Conservation (phyloP, 1,140 invertebrate genomes). For the Drosophila busckii region DNA sequence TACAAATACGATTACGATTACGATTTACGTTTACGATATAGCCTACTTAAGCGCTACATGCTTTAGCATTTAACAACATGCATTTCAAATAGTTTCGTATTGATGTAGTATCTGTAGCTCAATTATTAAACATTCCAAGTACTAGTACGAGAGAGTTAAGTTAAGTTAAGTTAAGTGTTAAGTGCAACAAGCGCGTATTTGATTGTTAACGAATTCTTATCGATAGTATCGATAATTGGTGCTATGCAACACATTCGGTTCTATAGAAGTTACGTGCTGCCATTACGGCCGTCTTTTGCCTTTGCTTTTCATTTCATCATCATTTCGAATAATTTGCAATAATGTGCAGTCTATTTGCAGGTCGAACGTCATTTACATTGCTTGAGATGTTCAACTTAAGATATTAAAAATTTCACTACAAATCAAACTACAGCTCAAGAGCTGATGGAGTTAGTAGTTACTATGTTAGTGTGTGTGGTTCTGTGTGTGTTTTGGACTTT, state of each 20-base stretch:
- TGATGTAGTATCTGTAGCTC: not conserved
- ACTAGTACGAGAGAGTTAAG: too few species aligned
- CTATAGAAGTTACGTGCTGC: conserved; percentile 26
- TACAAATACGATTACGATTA: conserved; percentile 65
- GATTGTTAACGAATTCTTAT: not conserved
- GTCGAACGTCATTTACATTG: too few species aligned
- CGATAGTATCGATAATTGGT: conserved; percentile 13
- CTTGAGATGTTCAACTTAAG: too few species aligned
- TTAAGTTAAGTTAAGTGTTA: conserved; percentile 12
- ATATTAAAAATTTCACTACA: conserved; percentile 51
- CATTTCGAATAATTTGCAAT: too few species aligned
- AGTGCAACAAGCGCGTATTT: conserved; percentile 35
- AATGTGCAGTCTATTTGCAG: conserved; percentile 37
- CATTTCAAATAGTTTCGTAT: conserved; percentile 45
- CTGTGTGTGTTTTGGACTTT: conserved; percentile 20
- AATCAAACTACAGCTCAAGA: conserved; percentile 46
- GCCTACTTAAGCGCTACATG: conserved; percentile 77
- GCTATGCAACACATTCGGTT: conserved; percentile 19
- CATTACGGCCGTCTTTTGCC: conserved; percentile 5
- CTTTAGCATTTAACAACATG: conserved; percentile 73
- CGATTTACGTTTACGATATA: too few species aligned
- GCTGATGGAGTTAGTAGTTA: conserved; percentile 20
- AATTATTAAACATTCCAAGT: conserved; percentile 15
- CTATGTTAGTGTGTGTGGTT: conserved; percentile 14
- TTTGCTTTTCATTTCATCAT: too few species aligned